Conservation (phyloP, 2,888 invertebrate species). For the Drosophila phalerata region DNA sequence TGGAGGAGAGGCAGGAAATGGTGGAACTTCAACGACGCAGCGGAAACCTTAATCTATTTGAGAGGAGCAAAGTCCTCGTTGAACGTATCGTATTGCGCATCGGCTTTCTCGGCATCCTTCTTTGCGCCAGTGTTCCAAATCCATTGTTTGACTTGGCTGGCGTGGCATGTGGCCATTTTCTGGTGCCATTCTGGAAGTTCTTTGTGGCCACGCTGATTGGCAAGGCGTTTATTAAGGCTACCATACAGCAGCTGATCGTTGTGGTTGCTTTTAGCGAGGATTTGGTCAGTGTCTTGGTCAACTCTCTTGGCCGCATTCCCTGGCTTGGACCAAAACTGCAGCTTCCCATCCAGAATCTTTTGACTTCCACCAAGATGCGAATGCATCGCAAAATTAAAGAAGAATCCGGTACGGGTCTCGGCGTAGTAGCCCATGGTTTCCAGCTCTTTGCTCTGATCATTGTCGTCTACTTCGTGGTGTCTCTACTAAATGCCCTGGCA, state of each 20-base stretch:
- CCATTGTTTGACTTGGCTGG: slow-evolving; percentile 99
- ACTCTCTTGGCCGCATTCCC: slow-evolving; percentile 89
- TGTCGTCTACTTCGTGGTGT: slow-evolving; percentile 97
- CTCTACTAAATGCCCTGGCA: slow-evolving; percentile 98
- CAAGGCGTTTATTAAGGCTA: slow-evolving; percentile 98
- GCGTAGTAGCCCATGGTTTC: slow-evolving; percentile 89
- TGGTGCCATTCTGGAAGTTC: slow-evolving; percentile 99
- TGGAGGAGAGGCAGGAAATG: slow-evolving; percentile 85
- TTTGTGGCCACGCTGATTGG: slow-evolving; percentile 99
- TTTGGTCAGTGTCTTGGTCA: slow-evolving; percentile 91
- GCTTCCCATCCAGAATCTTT: slow-evolving; percentile 93
- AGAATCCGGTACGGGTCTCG: slow-evolving; percentile 85
- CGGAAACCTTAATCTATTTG: slow-evolving; percentile 87
- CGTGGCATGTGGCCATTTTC: slow-evolving; percentile 98
- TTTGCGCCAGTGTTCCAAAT: slow-evolving; percentile 98
- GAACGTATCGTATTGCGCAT: slow-evolving; percentile 95
- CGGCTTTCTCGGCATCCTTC: slow-evolving; percentile 97
- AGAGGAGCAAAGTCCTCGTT: slow-evolving; percentile 92
- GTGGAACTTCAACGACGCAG: slow-evolving; percentile 87
- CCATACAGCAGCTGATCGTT: slow-evolving; percentile 97
- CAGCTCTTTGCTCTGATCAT: slow-evolving; percentile 96
- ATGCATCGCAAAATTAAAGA: slow-evolving; percentile 86
- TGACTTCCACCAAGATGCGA: slow-evolving; percentile 94
- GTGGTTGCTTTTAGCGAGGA: slow-evolving; percentile 98
- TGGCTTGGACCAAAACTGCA: slow-evolving; percentile 92